These are phyloP conservation scores for Lepidochrysops patricia DNA, from an alignment of 2,888 invertebrate species.

Conservation along the genomic window DNA sequence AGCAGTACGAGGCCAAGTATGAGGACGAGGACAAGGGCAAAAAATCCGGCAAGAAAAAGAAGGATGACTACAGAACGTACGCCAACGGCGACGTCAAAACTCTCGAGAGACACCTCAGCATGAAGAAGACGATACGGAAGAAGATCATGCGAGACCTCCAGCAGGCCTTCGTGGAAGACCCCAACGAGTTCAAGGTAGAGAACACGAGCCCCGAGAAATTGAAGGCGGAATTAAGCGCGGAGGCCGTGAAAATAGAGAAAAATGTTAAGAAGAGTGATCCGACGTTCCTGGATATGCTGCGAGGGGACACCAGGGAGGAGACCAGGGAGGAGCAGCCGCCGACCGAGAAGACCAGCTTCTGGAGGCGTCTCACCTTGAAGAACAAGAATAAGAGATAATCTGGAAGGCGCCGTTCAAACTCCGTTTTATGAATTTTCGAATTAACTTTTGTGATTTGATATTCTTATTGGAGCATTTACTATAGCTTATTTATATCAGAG, in stretches of 20 bases:
- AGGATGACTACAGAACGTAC: slow-evolving; percentile 80
- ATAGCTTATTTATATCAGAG: neutral
- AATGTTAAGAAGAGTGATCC: slow-evolving; percentile 72
- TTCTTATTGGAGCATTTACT: slow-evolving; percentile 9
- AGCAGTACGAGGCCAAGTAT: slow-evolving; percentile 66
- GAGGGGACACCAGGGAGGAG: slow-evolving; percentile 74
- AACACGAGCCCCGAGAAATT: slow-evolving; percentile 80
- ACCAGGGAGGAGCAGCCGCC: slow-evolving; percentile 61
- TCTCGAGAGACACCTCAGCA: slow-evolving; percentile 85
- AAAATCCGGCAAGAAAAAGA: slow-evolving; percentile 74
- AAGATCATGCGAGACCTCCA: slow-evolving; percentile 89
- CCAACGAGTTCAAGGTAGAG: slow-evolving; percentile 81
- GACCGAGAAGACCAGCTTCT: slow-evolving; percentile 77
- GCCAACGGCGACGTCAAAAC: slow-evolving; percentile 82
- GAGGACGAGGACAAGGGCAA: slow-evolving; percentile 72
- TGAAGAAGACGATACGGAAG: slow-evolving; percentile 90
- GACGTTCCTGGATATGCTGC: slow-evolving; percentile 79
- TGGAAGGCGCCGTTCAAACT: slow-evolving; percentile 31
- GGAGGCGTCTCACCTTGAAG: slow-evolving; percentile 81
- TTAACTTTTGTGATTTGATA: slow-evolving; percentile 8
- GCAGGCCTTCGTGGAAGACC: slow-evolving; percentile 82
- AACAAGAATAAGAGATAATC: slow-evolving; percentile 79
- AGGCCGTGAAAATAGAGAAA: slow-evolving; percentile 78
- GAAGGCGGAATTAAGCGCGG: slow-evolving; percentile 79
- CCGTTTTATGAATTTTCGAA: slow-evolving; percentile 31